phyloP scores from a whole-genome alignment of 2,113 vertebrate species.

The Sinocyclocheilus rhinocerous region DNA sequence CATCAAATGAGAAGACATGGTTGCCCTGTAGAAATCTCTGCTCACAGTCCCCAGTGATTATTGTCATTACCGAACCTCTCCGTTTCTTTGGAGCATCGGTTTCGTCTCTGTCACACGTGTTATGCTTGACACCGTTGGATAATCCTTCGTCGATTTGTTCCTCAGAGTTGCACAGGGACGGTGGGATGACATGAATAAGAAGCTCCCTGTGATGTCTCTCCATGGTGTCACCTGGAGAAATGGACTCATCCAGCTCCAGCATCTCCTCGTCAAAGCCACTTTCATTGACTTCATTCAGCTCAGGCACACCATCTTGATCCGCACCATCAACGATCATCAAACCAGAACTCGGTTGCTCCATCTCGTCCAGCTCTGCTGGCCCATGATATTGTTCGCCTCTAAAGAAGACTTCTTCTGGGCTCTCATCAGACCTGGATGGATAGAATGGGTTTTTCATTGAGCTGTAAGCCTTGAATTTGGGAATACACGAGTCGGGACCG shows the following conservation, averaged over 20 bases:
- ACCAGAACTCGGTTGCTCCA: slow-evolving; percentile 36
- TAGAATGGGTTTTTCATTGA: slow-evolving; percentile 55
- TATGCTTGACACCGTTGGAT: slow-evolving; percentile 5
- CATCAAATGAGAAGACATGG: slow-evolving; percentile 40
- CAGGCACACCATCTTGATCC: slow-evolving; percentile 37
- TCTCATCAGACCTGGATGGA: slow-evolving; percentile 63
- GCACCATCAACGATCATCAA: slow-evolving; percentile 3
- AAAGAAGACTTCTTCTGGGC: slow-evolving; percentile 52
- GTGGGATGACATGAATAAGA: slow-evolving; percentile 60
- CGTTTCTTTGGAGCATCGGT: slow-evolving; percentile 50
- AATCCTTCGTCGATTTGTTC: slow-evolving; percentile 59
- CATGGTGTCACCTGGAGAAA: slow-evolving; percentile 26
- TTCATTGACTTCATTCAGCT: slow-evolving; percentile 65
- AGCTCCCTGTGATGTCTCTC: slow-evolving; percentile 48
- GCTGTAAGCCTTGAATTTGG: slow-evolving; percentile 53
- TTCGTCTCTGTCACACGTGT: slow-evolving; percentile 18
- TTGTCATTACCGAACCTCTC: slow-evolving; percentile 65
- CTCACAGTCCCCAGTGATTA: too few relatives aligned
- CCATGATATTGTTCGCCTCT: slow-evolving; percentile 47
- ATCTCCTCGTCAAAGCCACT: slow-evolving; percentile 69
- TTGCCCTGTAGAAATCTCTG: slow-evolving; percentile 66
- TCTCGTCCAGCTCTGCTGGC: slow-evolving; percentile 43
- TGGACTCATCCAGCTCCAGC: slow-evolving; percentile 53
- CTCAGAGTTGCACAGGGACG: slow-evolving; percentile 63
- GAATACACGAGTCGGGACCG: slow-evolving; percentile 54